These are phyloP conservation scores for Rhyacophila evoluta DNA, from an alignment of 2,888 invertebrate species.

Conservation along the genomic window DNA sequence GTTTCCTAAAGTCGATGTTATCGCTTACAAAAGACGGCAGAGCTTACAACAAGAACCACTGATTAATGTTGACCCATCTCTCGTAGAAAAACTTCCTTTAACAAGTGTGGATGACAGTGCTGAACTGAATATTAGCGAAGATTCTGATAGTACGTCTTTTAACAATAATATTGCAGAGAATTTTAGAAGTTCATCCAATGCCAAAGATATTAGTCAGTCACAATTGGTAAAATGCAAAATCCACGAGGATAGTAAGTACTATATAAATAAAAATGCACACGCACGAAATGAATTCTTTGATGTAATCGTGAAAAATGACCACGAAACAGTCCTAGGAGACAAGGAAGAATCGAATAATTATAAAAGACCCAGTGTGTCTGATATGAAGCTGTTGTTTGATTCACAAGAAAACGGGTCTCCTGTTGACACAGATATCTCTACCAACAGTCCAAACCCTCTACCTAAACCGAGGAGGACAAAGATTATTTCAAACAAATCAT, in stretches of 20 bases:
- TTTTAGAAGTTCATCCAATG: background rate
- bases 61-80: background rate
- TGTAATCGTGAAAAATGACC: slow-evolving; percentile 57
- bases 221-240: slow-evolving; percentile 66
- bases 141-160: background rate
- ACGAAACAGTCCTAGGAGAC: slow-evolving; percentile 60
- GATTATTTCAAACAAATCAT: slow-evolving; percentile 60
- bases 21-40: slow-evolving; percentile 65
- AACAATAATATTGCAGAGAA: background rate
- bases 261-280: slow-evolving; percentile 60
- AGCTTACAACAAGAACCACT: slow-evolving; percentile 60
- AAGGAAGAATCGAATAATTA: slow-evolving; percentile 64
- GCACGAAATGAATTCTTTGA: slow-evolving; percentile 64
- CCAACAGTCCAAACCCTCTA: slow-evolving; percentile 66
- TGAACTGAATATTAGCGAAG: background rate
- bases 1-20: slow-evolving; percentile 65
- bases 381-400: slow-evolving; percentile 70
- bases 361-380: slow-evolving; percentile 57
- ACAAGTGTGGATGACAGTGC: background rate
- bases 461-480: slow-evolving; percentile 72
- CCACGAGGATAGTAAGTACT: slow-evolving; percentile 54
- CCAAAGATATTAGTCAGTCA: slow-evolving; percentile 56
- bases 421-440: slow-evolving; percentile 54
- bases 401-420: slow-evolving; percentile 63
- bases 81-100: background rate